Evolutionary conservation across 2,888 invertebrate genomes (phyloP).

Genomic region (Drosophila birchii): DNA sequence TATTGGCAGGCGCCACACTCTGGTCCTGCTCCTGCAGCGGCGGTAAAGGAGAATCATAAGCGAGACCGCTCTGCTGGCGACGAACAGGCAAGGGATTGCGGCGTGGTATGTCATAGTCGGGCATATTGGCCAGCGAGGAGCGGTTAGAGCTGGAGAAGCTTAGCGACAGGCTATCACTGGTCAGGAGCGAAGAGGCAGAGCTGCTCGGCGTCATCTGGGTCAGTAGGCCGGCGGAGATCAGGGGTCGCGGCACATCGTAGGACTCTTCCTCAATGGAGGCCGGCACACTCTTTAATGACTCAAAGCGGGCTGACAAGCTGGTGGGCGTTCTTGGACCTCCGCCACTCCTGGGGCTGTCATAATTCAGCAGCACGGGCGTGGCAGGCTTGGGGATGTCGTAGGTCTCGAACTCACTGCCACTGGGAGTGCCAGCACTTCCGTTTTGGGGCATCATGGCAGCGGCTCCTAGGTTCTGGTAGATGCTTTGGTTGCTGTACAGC

Average conservation of each 20-base stretch:
- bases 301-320: conserved; percentile 61
- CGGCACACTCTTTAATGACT: conserved; percentile 78
- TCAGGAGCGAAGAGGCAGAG: conserved; percentile 88
- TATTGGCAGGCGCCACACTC: conserved; percentile 30
- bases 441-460: conserved; percentile 74
- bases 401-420: conserved; percentile 80
- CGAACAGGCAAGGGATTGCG: conserved; percentile 84
- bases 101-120: conserved; percentile 90
- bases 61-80: conserved; percentile 76
- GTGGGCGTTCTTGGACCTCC: conserved; percentile 74
- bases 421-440: conserved; percentile 23
- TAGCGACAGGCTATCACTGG: conserved; percentile 87
- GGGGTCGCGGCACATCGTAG: conserved; percentile 89
- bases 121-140: conserved; percentile 87
- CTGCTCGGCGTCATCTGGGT: conserved; percentile 88
- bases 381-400: conserved; percentile 88
- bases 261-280: conserved; percentile 85
- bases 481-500: conserved; percentile 77
- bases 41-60: conserved; percentile 88
- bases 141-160: conserved; percentile 86
- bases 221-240: conserved; percentile 76
- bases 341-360: conserved; percentile 86
- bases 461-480: conserved; percentile 79
- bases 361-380: conserved; percentile 85
- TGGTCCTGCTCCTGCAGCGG: conserved; percentile 76